Conservation (phyloP, 2,113 vertebrate genomes). For the Arothron firmamentum region DNA sequence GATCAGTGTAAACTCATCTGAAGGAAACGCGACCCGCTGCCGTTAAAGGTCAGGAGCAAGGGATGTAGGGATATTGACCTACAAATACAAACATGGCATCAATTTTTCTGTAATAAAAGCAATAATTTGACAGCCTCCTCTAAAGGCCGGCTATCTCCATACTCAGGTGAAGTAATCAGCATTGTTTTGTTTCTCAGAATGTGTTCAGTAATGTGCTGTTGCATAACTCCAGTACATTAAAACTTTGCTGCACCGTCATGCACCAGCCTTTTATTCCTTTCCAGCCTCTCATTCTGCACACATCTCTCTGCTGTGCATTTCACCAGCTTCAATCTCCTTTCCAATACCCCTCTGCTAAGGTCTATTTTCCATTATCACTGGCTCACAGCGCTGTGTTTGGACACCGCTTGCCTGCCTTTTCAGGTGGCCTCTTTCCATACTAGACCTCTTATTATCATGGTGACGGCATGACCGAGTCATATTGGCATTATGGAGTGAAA, state of each 20-base stretch:
- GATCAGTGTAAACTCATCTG: no score
- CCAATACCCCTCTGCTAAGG: constrained; percentile 54
- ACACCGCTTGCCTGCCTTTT: constrained; percentile 24
- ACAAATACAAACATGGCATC: no score
- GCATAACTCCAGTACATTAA: constrained; percentile 2
- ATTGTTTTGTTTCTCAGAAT: neutral
- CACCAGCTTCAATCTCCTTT: constrained; percentile 59
- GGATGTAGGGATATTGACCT: no score
- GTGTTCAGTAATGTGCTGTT: neutral
- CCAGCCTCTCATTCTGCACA: constrained; percentile 31
- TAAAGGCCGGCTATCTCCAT: no score
- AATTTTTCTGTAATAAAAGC: no score
- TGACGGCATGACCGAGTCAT: no score
- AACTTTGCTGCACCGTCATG: constrained; percentile 13
- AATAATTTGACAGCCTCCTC: no score
- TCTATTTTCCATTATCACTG: constrained; percentile 65
- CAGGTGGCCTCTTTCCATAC: neutral
- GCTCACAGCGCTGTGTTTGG: constrained; percentile 37
- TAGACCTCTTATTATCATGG: no score
- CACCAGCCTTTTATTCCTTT: constrained; percentile 10
- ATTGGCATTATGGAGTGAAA: no score
- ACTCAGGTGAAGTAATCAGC: neutral
- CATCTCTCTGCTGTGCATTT: constrained; percentile 37
- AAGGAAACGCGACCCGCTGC: no score
- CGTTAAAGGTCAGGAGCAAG: no score